phyloP scores from a whole-genome alignment of 2,797 vertebrate genomes.

The Tokudaia muenninki region DNA sequence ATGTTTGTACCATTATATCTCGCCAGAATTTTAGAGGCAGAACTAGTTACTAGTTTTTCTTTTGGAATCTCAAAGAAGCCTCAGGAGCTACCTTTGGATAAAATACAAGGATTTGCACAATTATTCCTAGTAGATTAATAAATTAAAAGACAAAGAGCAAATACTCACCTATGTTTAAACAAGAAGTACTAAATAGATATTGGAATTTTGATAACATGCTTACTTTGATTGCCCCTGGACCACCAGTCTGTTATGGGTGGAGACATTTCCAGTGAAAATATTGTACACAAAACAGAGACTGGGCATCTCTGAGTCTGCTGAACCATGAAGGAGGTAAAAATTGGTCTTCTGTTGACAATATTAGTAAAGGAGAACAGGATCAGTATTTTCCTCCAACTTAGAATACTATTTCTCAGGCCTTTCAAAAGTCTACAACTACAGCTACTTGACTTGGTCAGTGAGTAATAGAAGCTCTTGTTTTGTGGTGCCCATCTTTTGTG shows the following conservation, averaged over 20 bases:
- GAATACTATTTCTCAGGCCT: not conserved
- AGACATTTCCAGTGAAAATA: conserved; percentile 47
- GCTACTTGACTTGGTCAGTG: not conserved
- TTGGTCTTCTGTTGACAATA: not conserved
- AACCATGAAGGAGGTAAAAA: not conserved
- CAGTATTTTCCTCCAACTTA: not conserved
- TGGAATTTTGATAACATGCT: conserved; percentile 28
- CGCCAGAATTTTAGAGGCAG: not conserved
- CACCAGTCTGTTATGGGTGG: not conserved
- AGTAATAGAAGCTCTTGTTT: not conserved
- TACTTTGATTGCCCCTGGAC: not conserved
- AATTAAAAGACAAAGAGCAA: not conserved
- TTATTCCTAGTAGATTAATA: not conserved
- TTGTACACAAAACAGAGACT: not conserved
- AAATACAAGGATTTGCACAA: not conserved
- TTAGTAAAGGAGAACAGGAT: not conserved
- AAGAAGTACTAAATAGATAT: conserved; percentile 21
- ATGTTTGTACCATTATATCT: not conserved
- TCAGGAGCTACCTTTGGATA: not conserved
- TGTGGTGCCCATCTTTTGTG: conserved; percentile 9
- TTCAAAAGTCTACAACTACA: not conserved
- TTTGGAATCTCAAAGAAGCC: not conserved
- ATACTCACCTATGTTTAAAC: not conserved
- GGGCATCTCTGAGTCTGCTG: not conserved
- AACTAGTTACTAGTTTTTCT: not conserved